A percentile compares a stretch with the other conserved stretches of the same genome.
Conservation (phyloP, 2,113 vertebrate species). For the Turnix velox region DNA sequence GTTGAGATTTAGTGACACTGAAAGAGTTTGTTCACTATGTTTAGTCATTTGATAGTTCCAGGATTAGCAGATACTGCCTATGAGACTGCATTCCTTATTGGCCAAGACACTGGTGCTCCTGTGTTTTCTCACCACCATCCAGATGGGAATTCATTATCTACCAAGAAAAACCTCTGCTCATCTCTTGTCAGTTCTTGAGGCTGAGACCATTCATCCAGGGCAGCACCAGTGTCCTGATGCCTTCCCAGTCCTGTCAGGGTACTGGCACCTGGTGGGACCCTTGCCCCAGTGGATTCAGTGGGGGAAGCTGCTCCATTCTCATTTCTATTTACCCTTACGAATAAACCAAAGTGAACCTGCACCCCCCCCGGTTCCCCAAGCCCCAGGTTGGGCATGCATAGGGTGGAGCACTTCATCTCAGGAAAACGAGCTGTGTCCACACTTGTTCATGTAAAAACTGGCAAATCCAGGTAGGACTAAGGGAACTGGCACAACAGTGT, state of each 20-base stretch:
- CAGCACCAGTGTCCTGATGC: accelerated
- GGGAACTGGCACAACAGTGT: accelerated
- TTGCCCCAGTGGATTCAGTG: not conserved
- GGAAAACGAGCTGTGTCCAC: not conserved
- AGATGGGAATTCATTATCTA: not conserved
- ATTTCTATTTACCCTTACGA: not conserved
- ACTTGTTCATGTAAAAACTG: not conserved
- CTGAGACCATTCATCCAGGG: not conserved
- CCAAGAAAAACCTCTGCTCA: not conserved
- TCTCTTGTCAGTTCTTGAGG: accelerated
- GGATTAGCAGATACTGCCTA: not conserved
- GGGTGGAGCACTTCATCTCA: not conserved
- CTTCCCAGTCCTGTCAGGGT: not conserved
- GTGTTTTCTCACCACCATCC: not conserved
- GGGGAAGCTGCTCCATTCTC: not conserved
- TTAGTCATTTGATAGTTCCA: not conserved
- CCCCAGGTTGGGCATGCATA: not conserved
- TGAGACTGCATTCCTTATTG: accelerated
- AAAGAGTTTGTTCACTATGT: not conserved
- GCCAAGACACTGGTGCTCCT: not conserved
- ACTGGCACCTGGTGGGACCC: not conserved
- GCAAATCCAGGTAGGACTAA: not conserved
- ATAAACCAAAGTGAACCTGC: not conserved
- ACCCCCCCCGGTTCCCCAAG: not conserved
- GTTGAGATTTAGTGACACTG: not conserved